These are phyloP conservation scores for Pseudomyrmex gracilis DNA, from an alignment of 1,140 invertebrate species.

Conservation along the genomic window DNA sequence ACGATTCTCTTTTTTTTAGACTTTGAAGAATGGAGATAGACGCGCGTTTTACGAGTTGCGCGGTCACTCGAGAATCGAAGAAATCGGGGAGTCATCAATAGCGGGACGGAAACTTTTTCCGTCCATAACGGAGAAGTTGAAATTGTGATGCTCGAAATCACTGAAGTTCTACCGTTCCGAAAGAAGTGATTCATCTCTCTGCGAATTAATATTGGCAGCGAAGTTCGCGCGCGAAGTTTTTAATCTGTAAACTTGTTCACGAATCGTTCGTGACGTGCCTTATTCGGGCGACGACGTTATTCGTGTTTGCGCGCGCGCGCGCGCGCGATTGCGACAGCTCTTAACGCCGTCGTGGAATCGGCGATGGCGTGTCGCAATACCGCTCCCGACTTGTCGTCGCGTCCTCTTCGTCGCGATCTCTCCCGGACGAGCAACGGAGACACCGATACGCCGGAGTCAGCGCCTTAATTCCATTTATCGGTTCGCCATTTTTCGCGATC, in stretches of 20 bases:
- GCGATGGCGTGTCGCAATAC: constrained; percentile 13
- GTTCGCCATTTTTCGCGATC: constrained; percentile 76
- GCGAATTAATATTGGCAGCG: neutral
- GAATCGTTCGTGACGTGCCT: constrained; percentile 37
- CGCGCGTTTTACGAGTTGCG: too few species aligned
- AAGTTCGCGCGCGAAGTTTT: neutral
- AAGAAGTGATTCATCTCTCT: neutral
- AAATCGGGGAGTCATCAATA: too few species aligned
- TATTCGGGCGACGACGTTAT: constrained; percentile 21
- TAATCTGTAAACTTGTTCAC: neutral
- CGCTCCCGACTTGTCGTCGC: constrained; percentile 2
- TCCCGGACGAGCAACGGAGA: constrained; percentile 54
- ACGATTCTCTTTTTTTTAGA: too few species aligned
- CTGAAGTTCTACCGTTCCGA: too few species aligned
- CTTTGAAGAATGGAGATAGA: too few species aligned
- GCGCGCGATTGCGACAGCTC: constrained; percentile 57
- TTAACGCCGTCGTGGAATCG: constrained; percentile 40
- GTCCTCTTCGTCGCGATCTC: constrained; percentile 41
- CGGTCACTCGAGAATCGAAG: too few species aligned
- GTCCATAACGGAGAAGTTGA: too few species aligned
- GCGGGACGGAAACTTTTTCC: too few species aligned
- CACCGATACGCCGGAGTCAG: constrained; percentile 43
- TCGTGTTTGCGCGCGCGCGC: neutral
- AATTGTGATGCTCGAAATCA: too few species aligned
- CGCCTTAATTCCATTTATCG: constrained; percentile 78